Conservation (phyloP, 2,113 vertebrate species). For the Protobothrops mucrosquamatus region DNA sequence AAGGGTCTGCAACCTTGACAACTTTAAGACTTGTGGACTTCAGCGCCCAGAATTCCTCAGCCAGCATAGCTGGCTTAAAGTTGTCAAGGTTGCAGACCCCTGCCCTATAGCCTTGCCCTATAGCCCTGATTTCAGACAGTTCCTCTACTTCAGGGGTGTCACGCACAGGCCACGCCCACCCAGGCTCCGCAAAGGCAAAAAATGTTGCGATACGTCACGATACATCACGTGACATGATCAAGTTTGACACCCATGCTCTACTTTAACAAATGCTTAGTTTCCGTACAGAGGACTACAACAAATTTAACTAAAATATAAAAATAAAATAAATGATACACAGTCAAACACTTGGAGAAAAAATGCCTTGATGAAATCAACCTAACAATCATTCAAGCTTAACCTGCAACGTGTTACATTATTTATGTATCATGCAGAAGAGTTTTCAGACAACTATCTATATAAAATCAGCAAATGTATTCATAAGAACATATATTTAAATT, state of each 20-base stretch:
- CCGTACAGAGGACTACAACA: neutral
- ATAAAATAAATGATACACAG: neutral
- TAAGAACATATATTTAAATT: neutral
- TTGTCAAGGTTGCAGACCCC: too few species aligned
- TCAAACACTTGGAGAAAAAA: neutral
- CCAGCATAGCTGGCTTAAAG: too few species aligned
- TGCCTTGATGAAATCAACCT: neutral
- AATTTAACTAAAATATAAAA: neutral
- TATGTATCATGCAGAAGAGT: neutral
- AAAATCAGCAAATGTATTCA: neutral
- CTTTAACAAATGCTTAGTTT: neutral
- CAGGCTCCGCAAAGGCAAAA: too few species aligned
- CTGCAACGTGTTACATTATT: neutral
- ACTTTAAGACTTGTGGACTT: too few species aligned
- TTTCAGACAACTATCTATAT: neutral
- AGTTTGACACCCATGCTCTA: neutral
- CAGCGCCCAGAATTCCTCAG: too few species aligned
- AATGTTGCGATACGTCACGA: too few species aligned
- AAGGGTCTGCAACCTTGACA: too few species aligned
- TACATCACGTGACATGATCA: too few species aligned
- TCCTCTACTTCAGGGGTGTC: too few species aligned
- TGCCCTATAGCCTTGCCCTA: neutral
- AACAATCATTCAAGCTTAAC: neutral
- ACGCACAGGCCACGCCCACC: too few species aligned
- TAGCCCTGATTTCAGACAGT: too few species aligned